Conservation (phyloP, 2,113 vertebrate genomes). For the Anolis sagrei region DNA sequence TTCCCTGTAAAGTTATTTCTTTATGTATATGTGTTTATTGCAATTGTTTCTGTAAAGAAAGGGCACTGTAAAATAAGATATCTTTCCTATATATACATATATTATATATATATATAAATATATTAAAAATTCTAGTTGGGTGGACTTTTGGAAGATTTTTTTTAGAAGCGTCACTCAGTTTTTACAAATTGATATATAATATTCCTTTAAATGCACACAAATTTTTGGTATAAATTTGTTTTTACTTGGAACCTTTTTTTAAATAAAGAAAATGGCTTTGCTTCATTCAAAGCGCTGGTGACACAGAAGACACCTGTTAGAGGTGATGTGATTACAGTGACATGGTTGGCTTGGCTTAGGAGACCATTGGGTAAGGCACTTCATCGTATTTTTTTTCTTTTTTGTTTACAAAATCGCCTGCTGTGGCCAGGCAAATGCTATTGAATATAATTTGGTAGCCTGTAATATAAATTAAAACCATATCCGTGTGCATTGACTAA, state of each 20-base stretch:
- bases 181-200: constrained; percentile 78
- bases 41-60: constrained; percentile 84
- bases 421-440: constrained; percentile 81
- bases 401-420: constrained; percentile 92
- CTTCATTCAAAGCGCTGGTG: constrained; percentile 80
- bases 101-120: constrained; percentile 68
- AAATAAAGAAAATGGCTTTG: constrained; percentile 72
- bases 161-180: constrained; percentile 78
- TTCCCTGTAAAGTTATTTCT: constrained; percentile 77
- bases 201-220: constrained; percentile 80
- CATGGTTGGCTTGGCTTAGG: constrained; percentile 70
- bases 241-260: constrained; percentile 78
- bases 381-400: constrained; percentile 80
- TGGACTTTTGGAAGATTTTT: constrained; percentile 82
- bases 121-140: constrained; percentile 79
- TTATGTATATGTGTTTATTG: constrained; percentile 83
- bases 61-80: constrained; percentile 87
- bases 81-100: constrained; percentile 82
- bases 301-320: constrained; percentile 70
- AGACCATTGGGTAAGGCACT: constrained; percentile 75
- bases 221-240: constrained; percentile 82
- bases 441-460: constrained; percentile 88
- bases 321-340: constrained; percentile 75
- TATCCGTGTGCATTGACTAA: constrained; percentile 82
- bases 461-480: constrained; percentile 89